Evolutionary conservation across 2,113 vertebrate species (phyloP), one percentile per base, ranked within the genome.

Genomic region (Prunella himalayana): DNA sequence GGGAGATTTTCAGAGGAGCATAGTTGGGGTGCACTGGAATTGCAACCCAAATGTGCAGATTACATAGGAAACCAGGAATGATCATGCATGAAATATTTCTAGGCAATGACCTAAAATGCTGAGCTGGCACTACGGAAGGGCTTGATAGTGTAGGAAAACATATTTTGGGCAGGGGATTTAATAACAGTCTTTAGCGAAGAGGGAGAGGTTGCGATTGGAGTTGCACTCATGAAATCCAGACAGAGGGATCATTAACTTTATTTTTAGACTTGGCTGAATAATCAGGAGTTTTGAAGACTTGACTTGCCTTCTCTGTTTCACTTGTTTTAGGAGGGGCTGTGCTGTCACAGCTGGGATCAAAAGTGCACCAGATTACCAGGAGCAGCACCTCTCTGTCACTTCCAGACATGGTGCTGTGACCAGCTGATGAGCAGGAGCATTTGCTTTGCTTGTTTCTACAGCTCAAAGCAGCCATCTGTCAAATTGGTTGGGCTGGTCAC

Each of bases 241-340:
- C 69, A 89, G 86, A 69, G 79, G 66, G 78, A 71, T 95, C 71
- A 88, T 97, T 97, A 96, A 89, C 53, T 94, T 88, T 96, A 97
- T 96, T 96, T 96, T 96, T 95, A 96, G 95, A 31, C 49, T 92
- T 63, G 68, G 76, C 72, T 78, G 89, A 86, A 70, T 88, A 86
- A 90, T 90, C 20, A 20, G 35, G 25, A 86, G 51, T 72, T 90
- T 94, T 85, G 86, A 88, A 78, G 68, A 66, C 79, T 22, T 88
- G 69, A 30, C 66, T n/a, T 73, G 81, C 81, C 50, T 89, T 80
- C 53, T 76, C n/a, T 18, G 7, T 85, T 89, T 70, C 56, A 11
- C 47, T 69, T 70, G 10, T 59, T 79, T 87, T 61, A 71, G 70
- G 49, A 94, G 73, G 45, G 47, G 45, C 45, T 76, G 24, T 82